Percentiles rank a stretch among this genome's conserved stretches.
phyloP scores from a whole-genome alignment of 2,797 vertebrate species.

The Gambelia wislizenii region DNA sequence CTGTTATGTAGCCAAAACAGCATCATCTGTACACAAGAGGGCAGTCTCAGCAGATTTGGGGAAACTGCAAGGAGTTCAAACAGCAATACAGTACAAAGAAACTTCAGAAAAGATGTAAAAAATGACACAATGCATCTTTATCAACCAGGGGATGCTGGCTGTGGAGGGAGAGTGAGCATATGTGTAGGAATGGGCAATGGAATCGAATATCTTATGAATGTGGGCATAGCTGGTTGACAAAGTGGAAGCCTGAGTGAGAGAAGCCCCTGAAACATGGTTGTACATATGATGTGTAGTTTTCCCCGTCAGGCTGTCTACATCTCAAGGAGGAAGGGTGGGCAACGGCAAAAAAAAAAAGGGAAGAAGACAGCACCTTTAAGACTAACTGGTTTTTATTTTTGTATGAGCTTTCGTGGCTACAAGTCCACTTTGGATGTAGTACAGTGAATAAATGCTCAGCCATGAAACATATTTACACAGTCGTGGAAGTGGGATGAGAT shows the following conservation, averaged over 20 bases:
- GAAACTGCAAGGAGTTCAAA: not conserved
- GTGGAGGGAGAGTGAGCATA: not conserved
- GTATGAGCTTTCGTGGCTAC: no score
- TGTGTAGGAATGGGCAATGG: not conserved
- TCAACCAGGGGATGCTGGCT: not conserved
- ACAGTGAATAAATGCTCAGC: no score
- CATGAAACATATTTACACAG: no score
- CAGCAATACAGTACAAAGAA: not conserved
- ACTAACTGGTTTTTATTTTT: no score
- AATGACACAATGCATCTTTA: not conserved
- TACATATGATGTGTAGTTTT: not conserved
- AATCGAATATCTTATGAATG: not conserved
- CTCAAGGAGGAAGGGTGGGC: no score
- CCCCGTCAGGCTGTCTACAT: no score
- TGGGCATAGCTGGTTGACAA: not conserved
- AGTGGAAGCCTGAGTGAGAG: not conserved
- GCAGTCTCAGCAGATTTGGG: not conserved
- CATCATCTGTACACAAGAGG: not conserved
- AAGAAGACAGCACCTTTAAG: no score
- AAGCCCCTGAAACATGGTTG: not conserved
- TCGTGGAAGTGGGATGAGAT: no score
- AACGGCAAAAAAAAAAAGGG: no score
- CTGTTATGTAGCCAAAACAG: not conserved
- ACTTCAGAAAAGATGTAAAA: not conserved
- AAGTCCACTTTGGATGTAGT: no score